These are phyloP conservation scores for Cephus nigrinus DNA, from an alignment of 2,888 invertebrate genomes.

Conservation along the genomic window DNA sequence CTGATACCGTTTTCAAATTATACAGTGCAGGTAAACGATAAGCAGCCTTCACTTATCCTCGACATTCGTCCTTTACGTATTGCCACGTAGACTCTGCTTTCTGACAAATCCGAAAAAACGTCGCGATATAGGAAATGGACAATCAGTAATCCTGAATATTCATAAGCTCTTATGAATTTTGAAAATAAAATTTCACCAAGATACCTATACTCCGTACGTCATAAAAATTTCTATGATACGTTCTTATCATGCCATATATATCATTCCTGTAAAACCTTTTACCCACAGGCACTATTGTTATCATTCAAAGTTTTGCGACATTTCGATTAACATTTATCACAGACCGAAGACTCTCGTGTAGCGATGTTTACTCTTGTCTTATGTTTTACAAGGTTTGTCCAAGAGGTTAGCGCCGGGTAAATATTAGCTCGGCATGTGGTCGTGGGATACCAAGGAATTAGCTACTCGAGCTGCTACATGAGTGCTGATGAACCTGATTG, in stretches of 20 bases:
- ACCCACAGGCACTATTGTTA: not conserved
- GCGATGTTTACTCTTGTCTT: conserved; percentile 2
- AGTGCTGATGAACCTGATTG: conserved; percentile 24
- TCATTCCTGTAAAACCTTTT: too few relatives aligned
- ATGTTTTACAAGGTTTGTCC: conserved; percentile 22
- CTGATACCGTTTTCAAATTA: not conserved
- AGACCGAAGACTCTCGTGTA: not conserved
- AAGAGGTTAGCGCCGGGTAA: conserved; percentile 24
- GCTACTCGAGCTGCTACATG: conserved; percentile 18
- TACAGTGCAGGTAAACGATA: not conserved
- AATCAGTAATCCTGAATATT: not conserved
- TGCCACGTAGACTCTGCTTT: not conserved
- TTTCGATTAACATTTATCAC: not conserved
- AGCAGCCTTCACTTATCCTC: not conserved
- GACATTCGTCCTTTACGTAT: not conserved
- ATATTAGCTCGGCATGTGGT: conserved; percentile 17
- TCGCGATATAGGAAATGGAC: too few relatives aligned
- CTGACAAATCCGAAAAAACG: not conserved
- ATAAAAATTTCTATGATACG: too few relatives aligned
- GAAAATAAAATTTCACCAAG: too few relatives aligned
- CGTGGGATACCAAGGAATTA: conserved; percentile 15
- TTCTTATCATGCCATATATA: too few relatives aligned
- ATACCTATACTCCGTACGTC: too few relatives aligned
- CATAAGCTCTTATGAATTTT: too few relatives aligned
- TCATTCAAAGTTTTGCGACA: not conserved